phyloP scores from a whole-genome alignment of 2,797 vertebrate species.

The Neosilurus hyrtlii region DNA sequence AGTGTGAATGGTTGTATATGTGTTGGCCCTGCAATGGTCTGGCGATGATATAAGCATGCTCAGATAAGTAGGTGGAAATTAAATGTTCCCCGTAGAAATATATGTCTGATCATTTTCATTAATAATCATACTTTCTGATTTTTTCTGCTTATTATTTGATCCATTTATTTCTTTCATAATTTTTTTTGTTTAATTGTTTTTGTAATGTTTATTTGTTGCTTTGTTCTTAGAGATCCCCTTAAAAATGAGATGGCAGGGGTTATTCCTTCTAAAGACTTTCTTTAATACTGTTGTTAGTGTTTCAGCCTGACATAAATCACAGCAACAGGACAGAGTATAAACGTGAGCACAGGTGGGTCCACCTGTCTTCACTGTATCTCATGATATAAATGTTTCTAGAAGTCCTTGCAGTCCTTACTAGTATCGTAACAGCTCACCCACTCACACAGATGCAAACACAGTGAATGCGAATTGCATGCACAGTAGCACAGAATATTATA shows the following conservation, averaged over 20 bases:
- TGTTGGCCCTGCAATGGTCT: no score
- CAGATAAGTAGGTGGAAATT: not conserved
- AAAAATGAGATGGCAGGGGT: no score
- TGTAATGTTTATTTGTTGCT: no score
- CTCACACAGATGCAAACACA: not conserved
- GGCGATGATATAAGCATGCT: not conserved
- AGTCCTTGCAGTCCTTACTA: not conserved
- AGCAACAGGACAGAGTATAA: not conserved
- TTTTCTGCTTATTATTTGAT: no score
- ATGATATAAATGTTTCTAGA: no score
- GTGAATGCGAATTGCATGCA: not conserved
- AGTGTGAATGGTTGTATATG: no score
- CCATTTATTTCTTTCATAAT: no score
- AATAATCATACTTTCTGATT: no score
- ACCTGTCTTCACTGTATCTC: not conserved
- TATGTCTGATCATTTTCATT: not conserved
- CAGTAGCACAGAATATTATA: conserved; percentile 6
- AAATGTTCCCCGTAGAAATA: not conserved
- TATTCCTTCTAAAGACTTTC: no score
- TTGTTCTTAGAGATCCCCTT: no score
- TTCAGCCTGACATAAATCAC: not conserved
- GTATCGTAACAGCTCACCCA: not conserved
- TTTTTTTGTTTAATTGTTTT: no score
- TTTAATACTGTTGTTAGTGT: not conserved
- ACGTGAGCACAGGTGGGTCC: no score